phyloP scores from a whole-genome alignment of 2,888 invertebrate species.

The Heliconius sara region DNA sequence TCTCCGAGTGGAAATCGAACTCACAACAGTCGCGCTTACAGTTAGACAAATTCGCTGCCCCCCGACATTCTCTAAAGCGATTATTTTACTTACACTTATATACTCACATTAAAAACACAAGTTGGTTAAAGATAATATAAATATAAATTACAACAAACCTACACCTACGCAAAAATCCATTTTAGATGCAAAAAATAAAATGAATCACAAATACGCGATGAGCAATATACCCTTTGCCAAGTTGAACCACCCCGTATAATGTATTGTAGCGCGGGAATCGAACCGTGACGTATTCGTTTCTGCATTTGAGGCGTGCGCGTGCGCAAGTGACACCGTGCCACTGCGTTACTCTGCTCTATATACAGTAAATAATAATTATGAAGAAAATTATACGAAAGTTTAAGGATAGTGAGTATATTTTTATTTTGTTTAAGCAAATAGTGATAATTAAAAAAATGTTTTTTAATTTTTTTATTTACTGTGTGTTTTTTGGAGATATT shows the following conservation, averaged over 20 bases:
- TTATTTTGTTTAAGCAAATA: too few relatives aligned
- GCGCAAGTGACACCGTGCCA: slow-evolving; percentile 56
- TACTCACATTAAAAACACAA: background rate
- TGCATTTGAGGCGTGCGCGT: slow-evolving; percentile 68
- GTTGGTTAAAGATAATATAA: background rate
- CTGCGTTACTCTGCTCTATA: slow-evolving; percentile 31
- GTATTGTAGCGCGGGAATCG: slow-evolving; percentile 61
- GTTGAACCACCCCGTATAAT: slow-evolving; percentile 73
- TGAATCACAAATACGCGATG: slow-evolving; percentile 45
- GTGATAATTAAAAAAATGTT: too few relatives aligned
- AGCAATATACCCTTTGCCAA: slow-evolving; percentile 54
- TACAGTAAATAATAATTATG: slow-evolving; percentile 54
- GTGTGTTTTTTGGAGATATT: background rate
- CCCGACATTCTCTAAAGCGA: too few relatives aligned
- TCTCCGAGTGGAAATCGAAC: background rate
- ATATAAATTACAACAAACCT: background rate
- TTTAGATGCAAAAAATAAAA: slow-evolving; percentile 20
- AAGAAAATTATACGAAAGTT: slow-evolving; percentile 71
- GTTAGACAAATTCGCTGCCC: too few relatives aligned
- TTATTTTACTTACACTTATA: background rate
- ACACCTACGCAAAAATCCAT: slow-evolving; percentile 34
- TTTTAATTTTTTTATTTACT: slow-evolving; percentile 17
- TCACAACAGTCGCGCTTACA: background rate
- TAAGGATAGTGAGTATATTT: slow-evolving; percentile 68
- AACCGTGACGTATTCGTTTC: slow-evolving; percentile 61